phyloP scores from a whole-genome alignment of 53 echinoderm and acorn worm genomes.

The Hippasteria phrygiana region DNA sequence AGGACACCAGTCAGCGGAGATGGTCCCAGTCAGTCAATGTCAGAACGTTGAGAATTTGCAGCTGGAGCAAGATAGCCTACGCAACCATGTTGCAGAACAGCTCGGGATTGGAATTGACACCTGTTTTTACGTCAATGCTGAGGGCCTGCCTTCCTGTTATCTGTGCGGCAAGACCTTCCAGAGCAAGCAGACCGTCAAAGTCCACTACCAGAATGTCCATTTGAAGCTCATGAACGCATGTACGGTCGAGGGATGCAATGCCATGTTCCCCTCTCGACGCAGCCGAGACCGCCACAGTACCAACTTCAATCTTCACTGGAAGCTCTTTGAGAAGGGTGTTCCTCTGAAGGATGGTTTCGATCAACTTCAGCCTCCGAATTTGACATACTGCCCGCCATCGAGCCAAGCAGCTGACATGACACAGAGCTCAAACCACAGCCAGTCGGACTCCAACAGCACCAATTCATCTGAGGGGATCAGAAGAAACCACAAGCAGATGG shows the following conservation, averaged over 20 bases:
- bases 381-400: neutral
- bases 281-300: slow-evolving; percentile 70
- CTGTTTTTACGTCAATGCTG: slow-evolving; percentile 53
- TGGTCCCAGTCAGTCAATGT: neutral
- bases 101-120: slow-evolving; percentile 55
- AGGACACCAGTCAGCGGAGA: neutral
- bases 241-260: slow-evolving; percentile 64
- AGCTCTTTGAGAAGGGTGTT: slow-evolving; percentile 61
- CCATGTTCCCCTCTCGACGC: slow-evolving; percentile 65
- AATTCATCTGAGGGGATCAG: slow-evolving; percentile 31
- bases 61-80: slow-evolving; percentile 38
- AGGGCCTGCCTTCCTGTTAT: slow-evolving; percentile 65
- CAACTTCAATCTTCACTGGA: slow-evolving; percentile 67
- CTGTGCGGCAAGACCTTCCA: slow-evolving; percentile 68
- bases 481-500: neutral
- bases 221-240: slow-evolving; percentile 72
- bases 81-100: slow-evolving; percentile 50
- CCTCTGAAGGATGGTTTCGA: slow-evolving; percentile 47
- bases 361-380: slow-evolving; percentile 18
- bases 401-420: neutral
- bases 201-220: slow-evolving; percentile 74
- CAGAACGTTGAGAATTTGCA: slow-evolving; percentile 22
- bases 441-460: slow-evolving; percentile 25
- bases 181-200: slow-evolving; percentile 67
- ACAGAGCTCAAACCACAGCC: slow-evolving; percentile 27